Base-by-base conservation (phyloP, 2,888 invertebrate genomes). In the Nemotelus pantherinus region DNA sequence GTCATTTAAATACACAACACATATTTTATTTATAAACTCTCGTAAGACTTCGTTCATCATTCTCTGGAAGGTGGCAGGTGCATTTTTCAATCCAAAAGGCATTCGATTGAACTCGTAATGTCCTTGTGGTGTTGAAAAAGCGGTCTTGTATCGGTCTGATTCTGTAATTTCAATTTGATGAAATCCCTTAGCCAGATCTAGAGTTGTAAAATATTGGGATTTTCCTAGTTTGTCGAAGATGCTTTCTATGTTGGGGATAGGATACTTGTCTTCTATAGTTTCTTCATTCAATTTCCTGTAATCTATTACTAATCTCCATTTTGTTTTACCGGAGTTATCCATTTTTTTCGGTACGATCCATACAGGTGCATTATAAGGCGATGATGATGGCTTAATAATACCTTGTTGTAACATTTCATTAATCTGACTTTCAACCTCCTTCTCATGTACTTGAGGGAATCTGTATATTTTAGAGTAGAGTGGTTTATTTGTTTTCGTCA, bases 71-170 rank as follows among this genome's bases (percentile, higher is more conserved):
- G 57, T 57, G 39, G 57, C 60, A 0, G 87, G 87, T 0, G 86
- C 85, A 77, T 85, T 85, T 81, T 84, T 84, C 9, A 87, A 82
- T 2, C 83, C 85, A 78, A 86, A 84, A 0, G 84, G 84, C 83
- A 85, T 83, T 41, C 83, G 57, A 7, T 57, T 77, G 74, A 80
- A 85, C 53, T 58, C 58, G n/a, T 58, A 58, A 4, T 58, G 58
- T 58, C 58, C 58, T 5, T 10, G 5, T 2, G n/a, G 25, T 5
- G n/a, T 9, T 10, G 58, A 58, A 4, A 58, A 58, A 25, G 58
- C 58, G 2, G 58, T 58, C 2, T 58, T 58, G 0, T 6, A 39
- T 10, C 6, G 2, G 39, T 3, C 58, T 10, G 5, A 25, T 5
- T 5, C 4, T 5, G n/a, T n/a, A 5, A 58, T 58, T 58, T 58